A percentile compares a stretch with the other conserved stretches of the same genome.
Conservation (phyloP, 2,113 vertebrate species). For the Tretioscincus oriximinensis region DNA sequence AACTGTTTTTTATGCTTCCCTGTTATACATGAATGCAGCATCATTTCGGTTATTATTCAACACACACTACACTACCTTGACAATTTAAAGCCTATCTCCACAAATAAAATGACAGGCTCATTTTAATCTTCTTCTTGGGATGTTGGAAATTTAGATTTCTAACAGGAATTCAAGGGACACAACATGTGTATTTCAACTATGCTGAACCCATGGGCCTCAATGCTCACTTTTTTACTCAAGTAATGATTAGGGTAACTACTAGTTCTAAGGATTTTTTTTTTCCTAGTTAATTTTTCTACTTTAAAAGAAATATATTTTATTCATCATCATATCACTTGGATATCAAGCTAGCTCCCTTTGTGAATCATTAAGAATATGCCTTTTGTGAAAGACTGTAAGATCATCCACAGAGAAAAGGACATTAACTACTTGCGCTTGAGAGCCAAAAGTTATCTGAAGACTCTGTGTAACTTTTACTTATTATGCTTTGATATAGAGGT, state of each 20-base stretch:
- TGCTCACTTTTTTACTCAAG: conserved; percentile 21
- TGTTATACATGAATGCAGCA: too few species aligned
- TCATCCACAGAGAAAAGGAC: conserved; percentile 28
- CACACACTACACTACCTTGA: background rate
- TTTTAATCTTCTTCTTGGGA: background rate
- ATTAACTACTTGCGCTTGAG: conserved; percentile 34
- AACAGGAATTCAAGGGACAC: conserved; percentile 8
- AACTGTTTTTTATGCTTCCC: too few species aligned
- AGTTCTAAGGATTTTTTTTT: conserved; percentile 11
- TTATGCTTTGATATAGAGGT: conserved; percentile 33
- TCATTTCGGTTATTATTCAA: background rate
- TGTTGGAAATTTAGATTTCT: background rate
- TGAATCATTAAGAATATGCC: conserved; percentile 38
- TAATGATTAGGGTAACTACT: conserved; percentile 11
- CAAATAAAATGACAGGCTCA: background rate
- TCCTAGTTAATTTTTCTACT: conserved; percentile 18
- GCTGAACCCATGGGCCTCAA: background rate
- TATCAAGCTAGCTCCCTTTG: conserved; percentile 19
- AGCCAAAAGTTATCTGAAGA: conserved; percentile 12
- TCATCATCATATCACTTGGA: conserved; percentile 28
- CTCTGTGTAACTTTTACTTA: conserved; percentile 22
- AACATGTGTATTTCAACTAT: background rate
- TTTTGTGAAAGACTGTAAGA: conserved; percentile 46
- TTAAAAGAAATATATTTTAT: conserved; percentile 42
- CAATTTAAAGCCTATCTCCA: background rate